Evolutionary conservation across 2,113 vertebrate species (phyloP), one percentile per base, ranked within the genome.

Genomic region (Passer domesticus): DNA sequence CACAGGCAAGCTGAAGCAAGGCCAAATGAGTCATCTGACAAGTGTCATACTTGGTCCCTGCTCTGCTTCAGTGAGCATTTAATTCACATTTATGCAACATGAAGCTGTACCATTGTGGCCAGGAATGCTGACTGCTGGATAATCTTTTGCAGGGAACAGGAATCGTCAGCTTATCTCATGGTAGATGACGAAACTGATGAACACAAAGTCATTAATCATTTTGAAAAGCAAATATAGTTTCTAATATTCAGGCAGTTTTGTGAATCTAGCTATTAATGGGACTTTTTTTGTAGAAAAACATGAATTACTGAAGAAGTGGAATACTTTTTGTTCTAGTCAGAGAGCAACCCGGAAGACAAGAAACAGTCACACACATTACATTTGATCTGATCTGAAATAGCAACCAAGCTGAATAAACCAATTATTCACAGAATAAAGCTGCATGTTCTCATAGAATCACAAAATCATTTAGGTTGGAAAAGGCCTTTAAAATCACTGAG

Each of bases 331-430:
- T 83, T 86, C 64, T 59, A 55, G 47, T 46, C 37, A 77, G 43
- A 43, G 43, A 86, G 66, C 39, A 94, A 55, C 4, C 23, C 58
- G 15, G 33, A 94, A 83, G 67, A 75, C 16, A 60, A 69, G 43
- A 90, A 95, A 46, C 25, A 35, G 63, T 50, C 81, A 77, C 15
- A 53, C 13, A 49, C 15, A 11, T 60, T 63, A 18, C 31, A 86
- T 76, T 88, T 87, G 11, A 87, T 68, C 90, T 68, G 28, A 92
- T 73, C 52, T 24, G 47, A 88, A 93, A 85, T 67, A 95, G 73
- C 83, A 96, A 68, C 31, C 55, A 91, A 89, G 76, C 33, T 87
- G 47, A 94, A 95, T 90, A 90, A 92, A 69, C 10, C 52, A 83
- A 78, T 83, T 92, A 94, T 83, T 89, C 83, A 78, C 56, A 82